phyloP scores from a whole-genome alignment of 2,888 invertebrate species.

The Balanococcus diminutus region DNA sequence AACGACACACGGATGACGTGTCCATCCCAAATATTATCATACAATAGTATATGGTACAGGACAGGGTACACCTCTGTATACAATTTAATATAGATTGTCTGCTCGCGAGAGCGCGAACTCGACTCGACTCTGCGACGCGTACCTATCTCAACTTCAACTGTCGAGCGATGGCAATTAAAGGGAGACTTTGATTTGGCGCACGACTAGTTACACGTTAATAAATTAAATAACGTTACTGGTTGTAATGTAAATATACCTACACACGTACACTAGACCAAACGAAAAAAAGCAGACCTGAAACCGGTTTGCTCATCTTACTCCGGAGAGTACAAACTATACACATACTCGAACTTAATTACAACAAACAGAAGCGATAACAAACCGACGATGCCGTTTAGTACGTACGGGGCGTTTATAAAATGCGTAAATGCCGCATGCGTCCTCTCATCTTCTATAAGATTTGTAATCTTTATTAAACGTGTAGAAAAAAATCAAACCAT shows the following conservation, averaged over 20 bases:
- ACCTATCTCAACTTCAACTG: neutral
- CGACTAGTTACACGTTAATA: conserved; percentile 32
- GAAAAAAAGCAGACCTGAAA: neutral
- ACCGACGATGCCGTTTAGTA: conserved; percentile 13
- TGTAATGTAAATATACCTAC: conserved; percentile 48
- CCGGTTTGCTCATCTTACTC: conserved; percentile 18
- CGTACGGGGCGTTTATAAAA: conserved; percentile 16
- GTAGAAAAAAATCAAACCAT: neutral
- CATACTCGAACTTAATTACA: conserved; percentile 1
- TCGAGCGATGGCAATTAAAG: neutral
- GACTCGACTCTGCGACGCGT: neutral
- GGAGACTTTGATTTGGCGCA: conserved; percentile 23
- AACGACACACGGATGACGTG: conserved; percentile 43
- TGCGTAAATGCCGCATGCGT: conserved; percentile 4
- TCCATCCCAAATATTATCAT: conserved; percentile 48
- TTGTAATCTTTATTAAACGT: neutral
- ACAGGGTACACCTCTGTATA: neutral
- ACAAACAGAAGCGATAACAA: conserved; percentile 42
- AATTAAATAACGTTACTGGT: conserved; percentile 41
- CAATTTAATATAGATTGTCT: neutral
- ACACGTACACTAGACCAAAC: neutral
- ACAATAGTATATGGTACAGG: neutral
- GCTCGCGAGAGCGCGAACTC: neutral
- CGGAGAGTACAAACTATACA: neutral
- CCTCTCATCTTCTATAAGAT: too few relatives aligned